Percentiles rank a stretch among this genome's conserved stretches.
Conservation (phyloP, 2,113 vertebrate species). For the Furnarius figulus region DNA sequence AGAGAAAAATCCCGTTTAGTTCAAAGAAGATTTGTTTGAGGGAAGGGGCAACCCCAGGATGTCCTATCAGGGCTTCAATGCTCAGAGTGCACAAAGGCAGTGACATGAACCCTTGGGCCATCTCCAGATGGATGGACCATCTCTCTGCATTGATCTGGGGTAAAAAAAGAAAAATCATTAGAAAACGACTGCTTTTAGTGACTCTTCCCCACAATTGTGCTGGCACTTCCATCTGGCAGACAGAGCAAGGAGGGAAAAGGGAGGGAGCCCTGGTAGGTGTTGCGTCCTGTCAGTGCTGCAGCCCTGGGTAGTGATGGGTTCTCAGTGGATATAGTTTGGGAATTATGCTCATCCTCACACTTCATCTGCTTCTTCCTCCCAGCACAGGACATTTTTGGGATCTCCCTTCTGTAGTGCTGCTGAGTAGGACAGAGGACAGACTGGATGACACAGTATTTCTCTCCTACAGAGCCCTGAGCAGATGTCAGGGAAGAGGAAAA, state of each 20-base stretch:
- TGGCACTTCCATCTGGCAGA: neutral
- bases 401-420: neutral
- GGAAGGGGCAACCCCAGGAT: neutral
- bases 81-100: neutral
- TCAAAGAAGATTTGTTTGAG: neutral
- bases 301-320: neutral
- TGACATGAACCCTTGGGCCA: fast-evolving
- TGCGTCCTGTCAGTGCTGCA: neutral
- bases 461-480: neutral
- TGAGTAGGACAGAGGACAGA: neutral
- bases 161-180: neutral
- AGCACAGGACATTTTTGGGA: neutral
- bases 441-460: neutral
- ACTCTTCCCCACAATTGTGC: neutral
- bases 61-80: neutral
- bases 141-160: neutral
- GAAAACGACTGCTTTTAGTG: fast-evolving
- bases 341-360: neutral
- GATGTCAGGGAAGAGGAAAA: neutral
- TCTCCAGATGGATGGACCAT: neutral
- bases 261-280: neutral
- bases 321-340: fast-evolving
- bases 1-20: neutral
- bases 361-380: neutral
- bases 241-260: neutral